Evolutionary conservation across 53 echinoderm and acorn worm genomes (phyloP).

Genomic region (Temnopleurus reevesii): DNA sequence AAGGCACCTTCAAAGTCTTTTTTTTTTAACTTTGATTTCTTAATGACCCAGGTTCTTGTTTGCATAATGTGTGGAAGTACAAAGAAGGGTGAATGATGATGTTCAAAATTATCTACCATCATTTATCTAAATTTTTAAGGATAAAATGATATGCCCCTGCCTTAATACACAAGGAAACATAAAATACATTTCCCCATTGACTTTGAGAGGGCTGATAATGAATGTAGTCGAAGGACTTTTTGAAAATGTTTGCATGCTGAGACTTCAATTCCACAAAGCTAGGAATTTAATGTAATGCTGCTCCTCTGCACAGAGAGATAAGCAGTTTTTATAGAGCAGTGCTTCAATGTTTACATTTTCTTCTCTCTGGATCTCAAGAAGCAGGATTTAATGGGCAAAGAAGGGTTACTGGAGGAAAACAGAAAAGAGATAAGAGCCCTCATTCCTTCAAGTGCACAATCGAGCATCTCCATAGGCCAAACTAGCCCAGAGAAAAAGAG

Average conservation of each 20-base stretch:
- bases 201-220: not conserved
- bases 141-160: no score
- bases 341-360: not conserved
- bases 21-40: not conserved
- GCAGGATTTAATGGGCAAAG: constrained; percentile 13
- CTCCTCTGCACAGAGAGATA: not conserved
- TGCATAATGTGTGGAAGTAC: not conserved
- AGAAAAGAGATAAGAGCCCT: not conserved
- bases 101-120: no score
- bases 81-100: not conserved
- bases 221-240: no score
- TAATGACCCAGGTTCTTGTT: not conserved
- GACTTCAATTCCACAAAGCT: not conserved
- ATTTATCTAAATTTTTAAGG: no score
- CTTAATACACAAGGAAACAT: not conserved
- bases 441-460: constrained; percentile 2
- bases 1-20: constrained; percentile 33
- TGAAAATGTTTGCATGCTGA: no score
- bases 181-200: not conserved
- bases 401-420: constrained; percentile 16
- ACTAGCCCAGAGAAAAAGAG: not conserved
- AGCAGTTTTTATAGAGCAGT: not conserved
- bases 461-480: constrained; percentile 13
- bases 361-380: not conserved
- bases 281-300: not conserved